Conservation (phyloP, 2,888 invertebrate genomes). For the Apamea crenata region DNA sequence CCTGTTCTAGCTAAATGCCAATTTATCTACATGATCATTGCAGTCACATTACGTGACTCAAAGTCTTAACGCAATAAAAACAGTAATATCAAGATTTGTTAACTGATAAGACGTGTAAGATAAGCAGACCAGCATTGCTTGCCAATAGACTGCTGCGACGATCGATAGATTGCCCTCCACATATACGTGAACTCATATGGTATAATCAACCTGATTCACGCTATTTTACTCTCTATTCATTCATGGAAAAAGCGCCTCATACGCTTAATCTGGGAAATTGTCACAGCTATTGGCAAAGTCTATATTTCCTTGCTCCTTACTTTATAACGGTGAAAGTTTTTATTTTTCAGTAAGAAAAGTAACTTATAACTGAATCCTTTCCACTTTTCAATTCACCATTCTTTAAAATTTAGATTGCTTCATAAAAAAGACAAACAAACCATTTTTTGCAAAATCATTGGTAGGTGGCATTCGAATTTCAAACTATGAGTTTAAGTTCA, state of each 20-base stretch:
- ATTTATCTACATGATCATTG: conserved; percentile 21
- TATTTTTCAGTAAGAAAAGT: background rate
- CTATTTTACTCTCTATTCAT: conserved; percentile 6
- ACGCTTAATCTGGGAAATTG: background rate
- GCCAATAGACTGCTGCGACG: conserved; percentile 19
- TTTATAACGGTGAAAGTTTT: background rate
- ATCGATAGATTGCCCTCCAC: background rate
- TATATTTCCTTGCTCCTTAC: background rate
- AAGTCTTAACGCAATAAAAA: conserved; percentile 20
- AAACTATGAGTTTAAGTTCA: background rate
- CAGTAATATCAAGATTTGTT: conserved; percentile 36
- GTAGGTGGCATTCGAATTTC: background rate
- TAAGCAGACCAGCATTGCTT: conserved; percentile 31
- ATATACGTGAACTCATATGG: background rate
- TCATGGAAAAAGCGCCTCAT: background rate
- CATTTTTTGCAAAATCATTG: background rate
- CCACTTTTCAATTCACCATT: background rate
- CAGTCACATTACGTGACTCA: conserved; percentile 29
- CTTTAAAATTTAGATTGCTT: background rate
- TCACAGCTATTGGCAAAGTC: background rate
- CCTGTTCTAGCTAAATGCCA: background rate
- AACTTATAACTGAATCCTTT: background rate
- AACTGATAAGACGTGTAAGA: conserved; percentile 33
- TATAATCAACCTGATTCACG: conserved; percentile 7
- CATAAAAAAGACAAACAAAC: background rate